Evolutionary conservation across 2,113 vertebrate genomes (phyloP).

Genomic region (Penelope pileata): DNA sequence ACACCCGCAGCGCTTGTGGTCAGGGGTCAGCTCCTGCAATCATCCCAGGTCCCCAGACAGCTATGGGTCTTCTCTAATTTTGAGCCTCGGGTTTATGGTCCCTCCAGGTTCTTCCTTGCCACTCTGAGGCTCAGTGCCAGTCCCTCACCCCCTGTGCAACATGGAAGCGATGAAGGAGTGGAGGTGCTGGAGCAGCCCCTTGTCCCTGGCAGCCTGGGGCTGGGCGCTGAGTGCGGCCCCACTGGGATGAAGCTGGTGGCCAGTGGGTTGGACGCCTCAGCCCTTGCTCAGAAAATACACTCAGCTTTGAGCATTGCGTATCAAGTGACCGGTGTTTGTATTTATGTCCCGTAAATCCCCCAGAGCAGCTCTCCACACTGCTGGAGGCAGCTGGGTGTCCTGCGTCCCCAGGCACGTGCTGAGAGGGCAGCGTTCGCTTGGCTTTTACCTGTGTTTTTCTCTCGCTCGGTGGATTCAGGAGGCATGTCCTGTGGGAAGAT

Average conservation of each 20-base stretch:
- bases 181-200: neutral
- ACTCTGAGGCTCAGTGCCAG: neutral
- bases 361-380: neutral
- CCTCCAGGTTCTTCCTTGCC: neutral
- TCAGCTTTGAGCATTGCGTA: neutral
- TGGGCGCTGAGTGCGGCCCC: neutral
- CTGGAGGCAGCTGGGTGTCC: neutral
- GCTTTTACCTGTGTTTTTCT: slow-evolving; percentile 60
- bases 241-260: neutral
- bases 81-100: neutral
- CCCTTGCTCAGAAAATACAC: neutral
- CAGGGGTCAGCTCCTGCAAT: neutral
- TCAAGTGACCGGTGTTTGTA: neutral
- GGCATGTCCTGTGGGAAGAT: slow-evolving; percentile 8
- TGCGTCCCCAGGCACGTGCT: neutral
- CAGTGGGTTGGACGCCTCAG: neutral
- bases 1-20: accelerated
- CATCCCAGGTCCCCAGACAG: neutral
- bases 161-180: neutral
- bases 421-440: slow-evolving; percentile 17
- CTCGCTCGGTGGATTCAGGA: slow-evolving; percentile 12
- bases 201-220: neutral
- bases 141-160: neutral
- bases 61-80: neutral
- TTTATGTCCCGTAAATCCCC: neutral